Percentiles rank a stretch among this genome's conserved stretches.
phyloP scores from a whole-genome alignment of 2,797 vertebrate genomes.

The Sorex maritimensis region DNA sequence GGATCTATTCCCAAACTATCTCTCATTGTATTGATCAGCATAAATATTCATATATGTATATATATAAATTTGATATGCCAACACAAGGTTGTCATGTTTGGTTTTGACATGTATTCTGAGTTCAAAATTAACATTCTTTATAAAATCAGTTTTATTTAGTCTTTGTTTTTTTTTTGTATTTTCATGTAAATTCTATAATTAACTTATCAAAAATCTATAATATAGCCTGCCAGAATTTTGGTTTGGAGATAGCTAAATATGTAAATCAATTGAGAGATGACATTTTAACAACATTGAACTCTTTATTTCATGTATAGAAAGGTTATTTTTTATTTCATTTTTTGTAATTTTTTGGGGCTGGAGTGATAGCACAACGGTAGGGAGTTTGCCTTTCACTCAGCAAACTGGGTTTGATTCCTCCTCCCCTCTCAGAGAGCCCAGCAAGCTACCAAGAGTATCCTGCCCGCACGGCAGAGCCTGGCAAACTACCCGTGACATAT shows the following conservation, averaged over 20 bases:
- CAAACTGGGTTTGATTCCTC: too few relatives aligned
- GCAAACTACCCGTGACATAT: too few relatives aligned
- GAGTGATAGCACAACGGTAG: too few relatives aligned
- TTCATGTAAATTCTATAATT: neutral
- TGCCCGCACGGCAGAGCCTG: too few relatives aligned
- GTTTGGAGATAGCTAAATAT: neutral
- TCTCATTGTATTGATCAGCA: neutral
- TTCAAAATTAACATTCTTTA: neutral
- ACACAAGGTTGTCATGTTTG: neutral
- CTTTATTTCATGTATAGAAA: neutral
- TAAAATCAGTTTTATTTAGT: neutral
- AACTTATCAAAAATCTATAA: constrained; percentile 29
- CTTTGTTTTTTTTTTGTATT: neutral
- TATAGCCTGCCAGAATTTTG: neutral
- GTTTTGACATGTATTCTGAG: neutral
- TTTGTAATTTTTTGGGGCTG: too few relatives aligned
- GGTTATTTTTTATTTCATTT: too few relatives aligned
- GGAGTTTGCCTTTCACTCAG: too few relatives aligned
- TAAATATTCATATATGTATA: neutral
- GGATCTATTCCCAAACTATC: neutral
- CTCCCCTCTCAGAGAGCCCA: too few relatives aligned
- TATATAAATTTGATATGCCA: neutral
- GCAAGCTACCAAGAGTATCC: too few relatives aligned
- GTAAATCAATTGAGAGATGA: neutral
- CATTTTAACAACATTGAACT: neutral